These are phyloP conservation scores for Globodera rostochiensis DNA, from an alignment of 1,140 invertebrate genomes.

Conservation along the genomic window DNA sequence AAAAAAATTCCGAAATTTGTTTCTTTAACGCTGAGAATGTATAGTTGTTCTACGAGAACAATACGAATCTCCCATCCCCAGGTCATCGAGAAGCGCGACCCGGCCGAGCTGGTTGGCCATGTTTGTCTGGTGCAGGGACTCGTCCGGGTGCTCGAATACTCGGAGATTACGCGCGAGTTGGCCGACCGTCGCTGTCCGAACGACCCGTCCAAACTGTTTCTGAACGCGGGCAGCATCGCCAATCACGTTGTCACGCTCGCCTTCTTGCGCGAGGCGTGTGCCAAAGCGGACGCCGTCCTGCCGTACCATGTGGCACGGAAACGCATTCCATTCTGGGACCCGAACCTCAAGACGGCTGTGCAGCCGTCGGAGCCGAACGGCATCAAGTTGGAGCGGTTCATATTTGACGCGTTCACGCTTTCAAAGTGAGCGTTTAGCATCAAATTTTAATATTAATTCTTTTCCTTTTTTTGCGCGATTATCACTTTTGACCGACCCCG, in stretches of 20 bases:
- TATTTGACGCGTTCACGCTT: constrained; percentile 97
- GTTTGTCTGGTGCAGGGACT: constrained; percentile 68
- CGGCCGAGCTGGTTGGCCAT: constrained; percentile 90
- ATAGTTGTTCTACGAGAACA: too few species aligned
- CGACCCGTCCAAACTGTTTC: constrained; percentile 76
- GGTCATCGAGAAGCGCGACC: constrained; percentile 86
- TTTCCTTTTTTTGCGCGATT: too few species aligned
- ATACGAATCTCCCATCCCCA: constrained; percentile 39
- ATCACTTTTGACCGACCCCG: too few species aligned
- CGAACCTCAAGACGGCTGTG: constrained; percentile 72
- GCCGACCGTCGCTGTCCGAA: constrained; percentile 79
- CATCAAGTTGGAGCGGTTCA: constrained; percentile 98
- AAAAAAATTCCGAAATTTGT: too few species aligned
- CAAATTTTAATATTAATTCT: too few species aligned
- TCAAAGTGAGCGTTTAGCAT: constrained; percentile 70
- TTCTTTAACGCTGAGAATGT: too few species aligned
- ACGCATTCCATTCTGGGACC: constrained; percentile 86
- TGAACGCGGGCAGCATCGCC: constrained; percentile 94
- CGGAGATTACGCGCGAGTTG: constrained; percentile 85
- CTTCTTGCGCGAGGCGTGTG: constrained; percentile 75
- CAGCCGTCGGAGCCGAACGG: constrained; percentile 85
- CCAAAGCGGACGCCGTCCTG: constrained; percentile 69
- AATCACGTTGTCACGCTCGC: constrained; percentile 92
- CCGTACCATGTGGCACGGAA: constrained; percentile 94
- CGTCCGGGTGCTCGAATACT: constrained; percentile 85